Evolutionary conservation across 2,113 vertebrate species (phyloP).

Genomic region (Cottus gobio): DNA sequence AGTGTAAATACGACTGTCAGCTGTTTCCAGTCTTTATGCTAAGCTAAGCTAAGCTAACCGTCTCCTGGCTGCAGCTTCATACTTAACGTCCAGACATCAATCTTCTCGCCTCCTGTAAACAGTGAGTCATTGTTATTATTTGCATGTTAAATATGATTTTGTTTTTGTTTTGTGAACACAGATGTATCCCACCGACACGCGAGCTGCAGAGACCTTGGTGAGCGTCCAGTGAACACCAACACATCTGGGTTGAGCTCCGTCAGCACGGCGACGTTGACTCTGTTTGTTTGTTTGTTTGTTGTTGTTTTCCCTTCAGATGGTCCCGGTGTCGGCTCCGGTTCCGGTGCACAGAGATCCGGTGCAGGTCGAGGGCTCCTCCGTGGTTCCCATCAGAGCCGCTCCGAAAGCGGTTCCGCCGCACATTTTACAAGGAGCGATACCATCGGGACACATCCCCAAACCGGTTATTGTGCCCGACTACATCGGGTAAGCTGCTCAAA

Average conservation of each 20-base stretch:
- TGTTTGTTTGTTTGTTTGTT: too few relatives aligned
- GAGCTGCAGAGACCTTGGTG: slow-evolving; percentile 83
- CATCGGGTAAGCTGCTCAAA: slow-evolving; percentile 91
- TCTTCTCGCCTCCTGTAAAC: neutral
- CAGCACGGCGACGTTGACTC: neutral
- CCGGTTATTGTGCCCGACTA: slow-evolving; percentile 97
- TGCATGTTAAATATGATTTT: neutral
- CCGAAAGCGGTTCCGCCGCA: slow-evolving; percentile 77
- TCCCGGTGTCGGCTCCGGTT: slow-evolving; percentile 25
- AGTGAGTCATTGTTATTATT: neutral
- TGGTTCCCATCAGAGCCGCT: slow-evolving; percentile 66
- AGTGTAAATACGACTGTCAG: too few relatives aligned
- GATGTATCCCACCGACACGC: slow-evolving; percentile 81
- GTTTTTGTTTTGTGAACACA: slow-evolving; percentile 48
- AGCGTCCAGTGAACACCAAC: slow-evolving; percentile 20
- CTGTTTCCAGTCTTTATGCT: too few relatives aligned
- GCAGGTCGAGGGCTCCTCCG: slow-evolving; percentile 55
- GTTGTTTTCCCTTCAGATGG: slow-evolving; percentile 20
- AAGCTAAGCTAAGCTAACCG: too few relatives aligned
- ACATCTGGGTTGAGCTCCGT: neutral
- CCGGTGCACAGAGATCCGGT: slow-evolving; percentile 48
- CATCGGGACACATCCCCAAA: slow-evolving; percentile 94
- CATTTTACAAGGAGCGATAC: slow-evolving; percentile 90
- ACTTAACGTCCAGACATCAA: too few relatives aligned
- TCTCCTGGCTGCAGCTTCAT: too few relatives aligned